Base-by-base conservation (phyloP, 2,113 vertebrate species). In the Megaceryle torquata region DNA sequence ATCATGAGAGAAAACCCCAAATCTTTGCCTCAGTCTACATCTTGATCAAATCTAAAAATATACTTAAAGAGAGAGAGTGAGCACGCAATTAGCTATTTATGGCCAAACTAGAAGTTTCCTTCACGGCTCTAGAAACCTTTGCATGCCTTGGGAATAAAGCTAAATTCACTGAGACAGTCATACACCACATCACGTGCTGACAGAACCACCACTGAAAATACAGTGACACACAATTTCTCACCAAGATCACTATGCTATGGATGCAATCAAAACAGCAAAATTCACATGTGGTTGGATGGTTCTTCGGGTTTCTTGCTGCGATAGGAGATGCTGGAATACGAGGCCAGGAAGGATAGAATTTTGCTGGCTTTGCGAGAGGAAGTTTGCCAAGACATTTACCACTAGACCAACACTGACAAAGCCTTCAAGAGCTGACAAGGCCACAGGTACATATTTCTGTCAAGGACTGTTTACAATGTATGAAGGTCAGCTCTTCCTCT, bases 401-500 rank as follows among this genome's bases (percentile, higher is more conserved):
- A 82, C 69, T 1, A 79, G 80, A 75, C 61, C 90, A 92, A 50
- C 53, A 21, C 41, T 3, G 53, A 96, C 92, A 86, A 93, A 90
- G 71, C 56, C 76, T 88, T 16, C 50, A 72, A 93, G 90, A 88
- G 80, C 86, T 86, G 93, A 93, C 96, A 89, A 91, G 91, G 91
- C 82, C 91, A 46, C 2, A 35, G 88, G 67, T 60, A 86, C 43
- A 8, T 28, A 72, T 61, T 89, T 59, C 94, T 91, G 71, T 88
- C 91, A 94, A 95, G 93, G 93, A 76, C 89, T 88, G 79, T 86
- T 93, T 93, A 90, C 93, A 89, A 20, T 80, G 93, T 80, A 56
- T 71, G 93, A 93, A 95, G 92, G 95, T 64, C 93, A 75, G 76
- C 72, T 90, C 76, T 94, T 95, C 91, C 92, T 84, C 91, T 31